Conservation (phyloP, 2,888 invertebrate genomes). For the Periphyllus acericola region DNA sequence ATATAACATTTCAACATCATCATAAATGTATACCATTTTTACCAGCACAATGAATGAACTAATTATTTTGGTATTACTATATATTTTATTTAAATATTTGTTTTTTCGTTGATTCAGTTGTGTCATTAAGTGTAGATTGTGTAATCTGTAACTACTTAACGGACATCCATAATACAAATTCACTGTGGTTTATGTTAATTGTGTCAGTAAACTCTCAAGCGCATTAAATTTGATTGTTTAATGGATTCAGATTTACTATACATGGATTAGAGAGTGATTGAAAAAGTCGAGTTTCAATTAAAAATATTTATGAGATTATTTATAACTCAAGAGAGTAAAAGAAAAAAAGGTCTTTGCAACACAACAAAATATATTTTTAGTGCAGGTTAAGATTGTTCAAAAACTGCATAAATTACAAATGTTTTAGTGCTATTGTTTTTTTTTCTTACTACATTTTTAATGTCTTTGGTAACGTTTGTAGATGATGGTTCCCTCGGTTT, state of each 20-base stretch:
- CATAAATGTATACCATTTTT: too few relatives aligned
- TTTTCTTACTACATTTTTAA: conserved; percentile 5
- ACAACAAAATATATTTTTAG: not conserved
- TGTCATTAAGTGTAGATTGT: conserved; percentile 20
- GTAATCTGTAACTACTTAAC: conserved; percentile 39
- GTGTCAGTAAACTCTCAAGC: conserved; percentile 33
- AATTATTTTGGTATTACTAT: not conserved
- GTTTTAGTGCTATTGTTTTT: conserved; percentile 28
- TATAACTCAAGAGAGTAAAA: not conserved
- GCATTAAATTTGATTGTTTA: conserved; percentile 27
- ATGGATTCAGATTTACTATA: conserved; percentile 22
- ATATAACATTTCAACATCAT: not conserved
- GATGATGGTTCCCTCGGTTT: conserved; percentile 32
- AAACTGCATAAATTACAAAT: conserved; percentile 37
- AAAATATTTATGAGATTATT: conserved; percentile 17
- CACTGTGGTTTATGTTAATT: conserved; percentile 48
- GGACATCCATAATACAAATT: conserved; percentile 22
- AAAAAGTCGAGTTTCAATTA: conserved; percentile 31
- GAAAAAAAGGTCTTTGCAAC: not conserved
- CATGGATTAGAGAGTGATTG: conserved; percentile 17
- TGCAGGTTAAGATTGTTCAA: not conserved
- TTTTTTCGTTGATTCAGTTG: not conserved
- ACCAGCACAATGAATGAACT: too few relatives aligned
- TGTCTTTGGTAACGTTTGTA: conserved; percentile 30
- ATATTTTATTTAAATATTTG: conserved; percentile 9